phyloP scores from a whole-genome alignment of 2,113 vertebrate genomes.

The Datnioides undecimradiatus region DNA sequence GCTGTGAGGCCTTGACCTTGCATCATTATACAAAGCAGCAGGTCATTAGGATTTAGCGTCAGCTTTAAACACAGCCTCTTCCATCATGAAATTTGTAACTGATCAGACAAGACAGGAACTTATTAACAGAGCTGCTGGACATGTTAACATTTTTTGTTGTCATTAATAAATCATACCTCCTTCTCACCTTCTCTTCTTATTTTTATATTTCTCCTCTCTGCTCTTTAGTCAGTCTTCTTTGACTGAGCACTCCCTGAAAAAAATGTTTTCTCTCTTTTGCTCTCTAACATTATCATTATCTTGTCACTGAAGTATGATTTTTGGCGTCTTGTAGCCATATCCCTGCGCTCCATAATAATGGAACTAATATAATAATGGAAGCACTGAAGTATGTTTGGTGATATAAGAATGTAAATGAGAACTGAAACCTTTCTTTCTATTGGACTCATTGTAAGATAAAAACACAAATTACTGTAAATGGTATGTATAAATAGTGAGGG shows the following conservation, averaged over 20 bases:
- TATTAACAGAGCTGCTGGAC: neutral
- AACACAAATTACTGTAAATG: conserved; percentile 25
- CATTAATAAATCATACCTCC: neutral
- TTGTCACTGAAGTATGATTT: conserved; percentile 28
- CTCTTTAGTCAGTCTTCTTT: neutral
- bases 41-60: neutral
- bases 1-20: neutral
- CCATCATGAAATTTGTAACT: neutral
- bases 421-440: neutral
- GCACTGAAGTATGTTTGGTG: neutral
- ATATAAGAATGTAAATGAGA: conserved; percentile 16
- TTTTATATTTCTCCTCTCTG: neutral
- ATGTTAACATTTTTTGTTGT: neutral
- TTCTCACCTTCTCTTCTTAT: neutral
- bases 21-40: neutral
- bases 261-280: neutral
- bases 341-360: conserved; percentile 5
- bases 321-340: neutral
- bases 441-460: conserved; percentile 4
- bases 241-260: neutral
- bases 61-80: neutral
- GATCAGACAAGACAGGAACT: neutral
- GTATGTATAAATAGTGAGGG: neutral
- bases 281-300: conserved; percentile 22
- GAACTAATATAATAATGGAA: neutral